phyloP scores from a whole-genome alignment of 1,140 invertebrate species.

The Lithobius niger region DNA sequence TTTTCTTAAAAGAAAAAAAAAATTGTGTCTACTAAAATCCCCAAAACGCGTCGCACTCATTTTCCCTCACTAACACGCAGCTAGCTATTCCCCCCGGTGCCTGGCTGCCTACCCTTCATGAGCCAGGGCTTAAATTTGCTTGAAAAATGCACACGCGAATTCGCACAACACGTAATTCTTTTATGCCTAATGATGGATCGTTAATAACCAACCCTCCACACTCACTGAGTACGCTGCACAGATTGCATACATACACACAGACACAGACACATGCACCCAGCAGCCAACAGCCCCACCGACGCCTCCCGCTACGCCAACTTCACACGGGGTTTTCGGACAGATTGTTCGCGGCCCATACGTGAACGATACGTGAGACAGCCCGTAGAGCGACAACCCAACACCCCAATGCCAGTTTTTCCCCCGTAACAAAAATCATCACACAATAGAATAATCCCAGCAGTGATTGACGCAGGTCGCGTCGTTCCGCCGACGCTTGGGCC shows the following conservation, averaged over 20 bases:
- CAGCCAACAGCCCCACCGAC: neutral
- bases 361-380: too few relatives aligned
- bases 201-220: constrained; percentile 6
- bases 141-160: constrained; percentile 10
- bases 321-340: too few relatives aligned
- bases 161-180: constrained; percentile 9
- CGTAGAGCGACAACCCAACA: too few relatives aligned
- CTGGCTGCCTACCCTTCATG: neutral
- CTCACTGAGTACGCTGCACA: neutral
- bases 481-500: neutral
- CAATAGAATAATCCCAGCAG: neutral
- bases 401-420: too few relatives aligned
- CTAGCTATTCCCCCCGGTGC: neutral
- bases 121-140: constrained; percentile 9
- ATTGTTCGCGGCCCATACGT: too few relatives aligned
- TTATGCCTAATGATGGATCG: constrained; percentile 8
- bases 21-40: too few relatives aligned
- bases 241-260: too few relatives aligned
- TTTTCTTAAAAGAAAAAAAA: too few relatives aligned
- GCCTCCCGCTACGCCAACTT: neutral
- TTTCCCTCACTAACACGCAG: too few relatives aligned
- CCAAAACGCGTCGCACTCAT: too few relatives aligned
- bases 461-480: constrained; percentile 1
- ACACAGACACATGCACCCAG: too few relatives aligned
- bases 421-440: too few relatives aligned